Conservation (phyloP, 2,113 vertebrate species). For the Ondatra zibethicus region DNA sequence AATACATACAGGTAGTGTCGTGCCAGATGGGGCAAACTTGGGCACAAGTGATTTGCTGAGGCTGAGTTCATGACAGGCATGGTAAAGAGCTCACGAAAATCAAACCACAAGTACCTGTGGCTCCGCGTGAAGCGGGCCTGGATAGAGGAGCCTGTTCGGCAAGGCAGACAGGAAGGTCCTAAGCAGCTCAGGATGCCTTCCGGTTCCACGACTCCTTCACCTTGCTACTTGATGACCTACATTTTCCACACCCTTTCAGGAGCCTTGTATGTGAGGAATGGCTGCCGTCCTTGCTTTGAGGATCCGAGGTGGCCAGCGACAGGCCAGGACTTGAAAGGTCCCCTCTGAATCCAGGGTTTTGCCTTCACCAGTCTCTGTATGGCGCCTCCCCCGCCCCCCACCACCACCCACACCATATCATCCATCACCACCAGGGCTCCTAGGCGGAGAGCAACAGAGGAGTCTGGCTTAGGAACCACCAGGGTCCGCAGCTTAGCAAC, state of each 20-base stretch:
- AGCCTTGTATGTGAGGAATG: background rate
- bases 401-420: too few species aligned
- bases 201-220: background rate
- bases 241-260: background rate
- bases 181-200: background rate
- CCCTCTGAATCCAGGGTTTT: background rate
- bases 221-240: accelerated
- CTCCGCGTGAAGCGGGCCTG: background rate
- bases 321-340: background rate
- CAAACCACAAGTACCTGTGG: background rate
- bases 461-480: background rate
- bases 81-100: background rate
- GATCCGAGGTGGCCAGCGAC: background rate
- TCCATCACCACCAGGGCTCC: background rate
- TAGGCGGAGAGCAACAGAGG: background rate
- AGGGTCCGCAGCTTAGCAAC: background rate
- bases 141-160: accelerated
- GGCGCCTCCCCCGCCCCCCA: too few species aligned
- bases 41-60: background rate
- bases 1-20: background rate
- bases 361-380: background rate
- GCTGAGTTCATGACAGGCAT: background rate
- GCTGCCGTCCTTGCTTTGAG: background rate
- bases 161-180: background rate
- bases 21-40: background rate